phyloP scores from a whole-genome alignment of 2,797 vertebrate genomes.

The Champsocephalus esox region DNA sequence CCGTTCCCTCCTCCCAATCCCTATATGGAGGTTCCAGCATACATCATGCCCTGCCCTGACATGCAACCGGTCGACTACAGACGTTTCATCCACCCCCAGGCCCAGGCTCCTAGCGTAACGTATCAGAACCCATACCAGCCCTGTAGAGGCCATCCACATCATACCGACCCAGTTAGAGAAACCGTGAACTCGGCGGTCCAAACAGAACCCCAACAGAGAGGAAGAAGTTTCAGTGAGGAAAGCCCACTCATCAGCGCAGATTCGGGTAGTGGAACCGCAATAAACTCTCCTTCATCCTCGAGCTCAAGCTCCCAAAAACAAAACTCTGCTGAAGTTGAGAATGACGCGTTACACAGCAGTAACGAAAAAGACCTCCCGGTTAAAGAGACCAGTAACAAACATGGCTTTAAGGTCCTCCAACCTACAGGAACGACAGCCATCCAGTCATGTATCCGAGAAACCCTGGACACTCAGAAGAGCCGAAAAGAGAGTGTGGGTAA shows the following conservation, averaged over 20 bases:
- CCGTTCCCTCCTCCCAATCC: slow-evolving; percentile 54
- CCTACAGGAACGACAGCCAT: neutral
- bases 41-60: slow-evolving; percentile 68
- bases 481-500: neutral
- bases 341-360: neutral
- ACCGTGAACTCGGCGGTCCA: too few relatives aligned
- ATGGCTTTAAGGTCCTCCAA: neutral
- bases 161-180: too few relatives aligned
- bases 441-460: neutral
- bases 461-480: slow-evolving; percentile 10
- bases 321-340: neutral
- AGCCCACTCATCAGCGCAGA: too few relatives aligned
- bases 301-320: slow-evolving; percentile 40
- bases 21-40: slow-evolving; percentile 74
- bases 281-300: slow-evolving; percentile 50
- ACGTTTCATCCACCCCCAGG: slow-evolving; percentile 48
- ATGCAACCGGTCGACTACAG: slow-evolving; percentile 73
- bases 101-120: neutral
- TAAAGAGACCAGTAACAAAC: neutral
- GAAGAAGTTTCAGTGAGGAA: too few relatives aligned
- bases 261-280: neutral
- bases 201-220: too few relatives aligned
- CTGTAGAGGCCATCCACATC: too few relatives aligned
- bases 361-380: neutral
- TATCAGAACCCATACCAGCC: too few relatives aligned